Percentiles rank a stretch among this genome's conserved stretches.
Evolutionary conservation across 37 sponge, comb jelly and placozoan genomes (phyloP).

Genomic region (Aplysina aerophoba): DNA sequence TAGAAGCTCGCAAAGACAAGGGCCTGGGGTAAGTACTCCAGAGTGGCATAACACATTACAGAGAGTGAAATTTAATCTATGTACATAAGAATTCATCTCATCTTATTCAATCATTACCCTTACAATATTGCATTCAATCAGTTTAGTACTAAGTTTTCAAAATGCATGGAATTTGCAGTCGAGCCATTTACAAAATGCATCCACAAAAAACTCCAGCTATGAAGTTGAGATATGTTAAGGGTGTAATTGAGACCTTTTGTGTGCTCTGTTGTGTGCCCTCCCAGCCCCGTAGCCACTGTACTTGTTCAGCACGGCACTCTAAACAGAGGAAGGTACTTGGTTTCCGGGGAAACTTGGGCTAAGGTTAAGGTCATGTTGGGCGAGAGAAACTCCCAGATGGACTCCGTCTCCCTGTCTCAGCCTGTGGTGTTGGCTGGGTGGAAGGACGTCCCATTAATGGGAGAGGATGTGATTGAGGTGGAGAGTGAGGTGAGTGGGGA

Average conservation of each 20-base stretch:
- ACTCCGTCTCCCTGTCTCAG: conserved; percentile 58
- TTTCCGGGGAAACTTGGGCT: conserved; percentile 68
- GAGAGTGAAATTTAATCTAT: no score
- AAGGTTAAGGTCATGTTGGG: conserved; percentile 58
- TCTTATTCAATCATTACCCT: not conserved
- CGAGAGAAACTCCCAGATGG: conserved; percentile 30
- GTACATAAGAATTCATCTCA: not conserved
- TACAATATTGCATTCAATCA: not conserved
- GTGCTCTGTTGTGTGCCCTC: no score
- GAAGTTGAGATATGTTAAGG: no score
- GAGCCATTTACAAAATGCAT: no score
- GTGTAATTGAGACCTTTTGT: no score
- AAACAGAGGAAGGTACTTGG: conserved; percentile 54
- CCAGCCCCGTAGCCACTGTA: conserved; percentile 73
- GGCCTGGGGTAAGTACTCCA: conserved; percentile 1
- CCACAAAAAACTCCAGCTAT: no score
- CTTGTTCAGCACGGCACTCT: conserved; percentile 74
- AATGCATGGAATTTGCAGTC: no score
- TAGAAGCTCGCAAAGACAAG: conserved; percentile 30
- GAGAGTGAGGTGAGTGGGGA: not conserved
- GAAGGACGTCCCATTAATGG: conserved; percentile 68
- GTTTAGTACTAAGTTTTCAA: no score
- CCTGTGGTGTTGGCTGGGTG: conserved; percentile 81
- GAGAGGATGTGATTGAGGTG: conserved; percentile 70
- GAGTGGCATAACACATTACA: not conserved